Conservation (phyloP, 1,140 invertebrate species). For the Coenobita brevimanus region DNA sequence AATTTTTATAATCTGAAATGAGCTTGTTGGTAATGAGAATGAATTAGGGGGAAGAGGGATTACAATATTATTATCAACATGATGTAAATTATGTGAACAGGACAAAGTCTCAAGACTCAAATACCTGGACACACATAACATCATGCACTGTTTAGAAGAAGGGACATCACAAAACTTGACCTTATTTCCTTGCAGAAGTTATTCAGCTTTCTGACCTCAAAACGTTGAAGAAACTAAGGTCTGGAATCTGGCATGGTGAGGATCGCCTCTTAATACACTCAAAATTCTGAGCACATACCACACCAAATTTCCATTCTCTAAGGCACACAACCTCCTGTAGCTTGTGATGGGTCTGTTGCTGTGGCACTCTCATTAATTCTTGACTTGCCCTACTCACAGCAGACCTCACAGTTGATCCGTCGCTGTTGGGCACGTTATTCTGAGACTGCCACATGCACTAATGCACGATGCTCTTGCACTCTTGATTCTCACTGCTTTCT, state of each 20-base stretch:
- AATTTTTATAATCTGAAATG: no score
- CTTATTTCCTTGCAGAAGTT: constrained; percentile 65
- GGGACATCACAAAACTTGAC: constrained; percentile 34
- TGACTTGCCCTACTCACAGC: no score
- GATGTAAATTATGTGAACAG: no score
- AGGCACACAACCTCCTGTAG: constrained; percentile 44
- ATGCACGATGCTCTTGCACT: constrained; percentile 49
- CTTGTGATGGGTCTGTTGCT: constrained; percentile 34
- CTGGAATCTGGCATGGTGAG: constrained; percentile 68
- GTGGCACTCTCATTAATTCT: constrained; percentile 57
- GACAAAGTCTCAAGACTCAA: background rate
- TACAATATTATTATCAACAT: no score
- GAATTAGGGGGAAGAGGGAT: no score
- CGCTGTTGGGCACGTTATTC: background rate
- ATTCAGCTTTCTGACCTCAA: constrained; percentile 56
- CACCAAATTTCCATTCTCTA: constrained; percentile 36
- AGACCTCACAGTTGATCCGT: background rate
- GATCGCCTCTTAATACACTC: constrained; percentile 48
- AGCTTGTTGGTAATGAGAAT: no score
- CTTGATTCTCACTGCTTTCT: constrained; percentile 23
- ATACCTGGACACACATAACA: background rate
- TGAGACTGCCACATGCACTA: constrained; percentile 37
- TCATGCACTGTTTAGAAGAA: background rate
- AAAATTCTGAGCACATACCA: constrained; percentile 24
- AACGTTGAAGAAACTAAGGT: constrained; percentile 65